phyloP scores from a whole-genome alignment of 2,113 vertebrate species.

The Amphilophus citrinellus region DNA sequence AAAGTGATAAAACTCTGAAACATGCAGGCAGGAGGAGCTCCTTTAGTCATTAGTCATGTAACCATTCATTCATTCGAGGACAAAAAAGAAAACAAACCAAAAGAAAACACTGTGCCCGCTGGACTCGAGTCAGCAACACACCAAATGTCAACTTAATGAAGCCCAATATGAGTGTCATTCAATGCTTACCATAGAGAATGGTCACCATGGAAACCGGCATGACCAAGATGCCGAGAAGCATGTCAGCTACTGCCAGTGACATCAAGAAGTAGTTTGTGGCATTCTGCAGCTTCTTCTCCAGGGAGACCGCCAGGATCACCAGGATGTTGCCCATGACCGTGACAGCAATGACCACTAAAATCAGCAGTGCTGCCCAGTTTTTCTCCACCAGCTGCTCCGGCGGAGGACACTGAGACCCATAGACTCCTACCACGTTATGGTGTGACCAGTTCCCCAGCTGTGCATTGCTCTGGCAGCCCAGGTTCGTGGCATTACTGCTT shows the following conservation, averaged over 20 bases:
- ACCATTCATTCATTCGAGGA: not conserved
- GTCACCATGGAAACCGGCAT: constrained; percentile 98
- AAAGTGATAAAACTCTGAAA: not conserved
- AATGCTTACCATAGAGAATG: constrained; percentile 92
- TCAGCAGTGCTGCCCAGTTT: constrained; percentile 93
- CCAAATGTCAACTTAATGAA: constrained; percentile 45
- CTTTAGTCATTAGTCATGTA: not conserved
- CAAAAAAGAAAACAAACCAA: not conserved
- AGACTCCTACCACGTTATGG: not conserved
- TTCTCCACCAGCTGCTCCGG: constrained; percentile 79
- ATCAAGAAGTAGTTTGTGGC: constrained; percentile 98
- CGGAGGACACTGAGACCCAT: constrained; percentile 54
- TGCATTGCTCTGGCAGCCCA: constrained; percentile 26
- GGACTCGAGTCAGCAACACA: constrained; percentile 19
- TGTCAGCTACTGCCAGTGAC: constrained; percentile 97
- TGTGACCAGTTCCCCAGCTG: constrained; percentile 59
- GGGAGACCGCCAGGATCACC: constrained; percentile 95
- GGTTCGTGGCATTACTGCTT: constrained; percentile 20
- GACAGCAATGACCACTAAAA: constrained; percentile 86
- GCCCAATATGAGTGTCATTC: not conserved
- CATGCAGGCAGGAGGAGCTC: constrained; percentile 1
- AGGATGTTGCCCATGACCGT: constrained; percentile 96
- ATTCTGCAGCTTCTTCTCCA: constrained; percentile 97
- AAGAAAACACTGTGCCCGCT: not conserved
- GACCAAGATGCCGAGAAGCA: constrained; percentile 95